phyloP scores from a whole-genome alignment of 2,797 vertebrate species.

The Spinus pinus region DNA sequence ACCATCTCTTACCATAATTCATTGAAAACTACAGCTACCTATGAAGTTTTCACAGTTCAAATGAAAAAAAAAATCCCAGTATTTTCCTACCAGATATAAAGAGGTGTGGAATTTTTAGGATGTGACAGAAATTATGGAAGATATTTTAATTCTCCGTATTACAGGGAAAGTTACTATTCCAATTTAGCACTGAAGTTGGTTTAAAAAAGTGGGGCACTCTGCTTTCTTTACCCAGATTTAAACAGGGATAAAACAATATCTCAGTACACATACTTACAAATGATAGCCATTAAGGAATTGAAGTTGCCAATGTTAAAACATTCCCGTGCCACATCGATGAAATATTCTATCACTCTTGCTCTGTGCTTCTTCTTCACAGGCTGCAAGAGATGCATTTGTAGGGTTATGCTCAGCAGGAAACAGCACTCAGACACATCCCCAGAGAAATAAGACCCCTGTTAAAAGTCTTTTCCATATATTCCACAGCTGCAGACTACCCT shows the following conservation, averaged over 20 bases:
- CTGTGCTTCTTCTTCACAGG: slow-evolving; percentile 93
- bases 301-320: slow-evolving; percentile 98
- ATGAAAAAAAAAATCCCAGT: neutral
- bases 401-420: neutral
- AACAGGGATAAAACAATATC: neutral
- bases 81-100: neutral
- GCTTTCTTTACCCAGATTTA: neutral
- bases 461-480: neutral
- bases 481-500: neutral
- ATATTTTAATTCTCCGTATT: neutral
- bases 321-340: slow-evolving; percentile 92
- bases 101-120: neutral
- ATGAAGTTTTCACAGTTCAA: neutral
- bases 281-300: slow-evolving; percentile 96
- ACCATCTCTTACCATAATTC: neutral
- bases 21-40: neutral
- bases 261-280: slow-evolving; percentile 83
- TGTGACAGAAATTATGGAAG: neutral
- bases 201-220: neutral
- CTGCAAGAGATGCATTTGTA: slow-evolving; percentile 63
- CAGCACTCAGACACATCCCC: neutral
- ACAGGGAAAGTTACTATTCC: neutral
- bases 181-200: neutral
- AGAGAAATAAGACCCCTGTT: neutral
- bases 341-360: slow-evolving; percentile 91